Evolutionary conservation across 2,888 invertebrate genomes (phyloP).

Genomic region (Therioaphis trifolii): DNA sequence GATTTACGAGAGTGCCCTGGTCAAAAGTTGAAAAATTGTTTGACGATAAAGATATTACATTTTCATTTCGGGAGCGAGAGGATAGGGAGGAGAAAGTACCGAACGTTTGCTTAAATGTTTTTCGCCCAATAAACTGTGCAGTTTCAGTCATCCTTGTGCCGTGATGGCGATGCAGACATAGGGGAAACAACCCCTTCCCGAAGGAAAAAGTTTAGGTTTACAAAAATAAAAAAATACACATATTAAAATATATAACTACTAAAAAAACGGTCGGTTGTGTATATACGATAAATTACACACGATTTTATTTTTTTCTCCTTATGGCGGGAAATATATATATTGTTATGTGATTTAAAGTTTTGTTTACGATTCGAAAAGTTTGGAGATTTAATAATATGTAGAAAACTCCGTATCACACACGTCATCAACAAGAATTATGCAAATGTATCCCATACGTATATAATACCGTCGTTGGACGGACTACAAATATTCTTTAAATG

Average conservation of each 20-base stretch:
- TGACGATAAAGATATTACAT: not conserved
- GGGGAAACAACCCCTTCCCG: not conserved
- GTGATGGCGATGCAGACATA: not conserved
- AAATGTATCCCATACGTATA: not conserved
- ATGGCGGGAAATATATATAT: constrained; percentile 9
- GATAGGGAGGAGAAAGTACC: not conserved
- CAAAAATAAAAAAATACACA: not conserved
- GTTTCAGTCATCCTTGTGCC: not conserved
- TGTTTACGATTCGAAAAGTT: constrained; percentile 30
- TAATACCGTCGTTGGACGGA: not conserved
- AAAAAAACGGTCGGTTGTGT: not conserved
- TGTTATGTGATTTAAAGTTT: constrained; percentile 33
- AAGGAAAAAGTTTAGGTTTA: not conserved
- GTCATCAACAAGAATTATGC: constrained; percentile 16
- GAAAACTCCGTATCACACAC: not conserved
- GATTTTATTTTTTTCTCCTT: not conserved
- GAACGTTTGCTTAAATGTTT: not conserved
- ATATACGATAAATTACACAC: not conserved
- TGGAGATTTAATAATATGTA: not conserved
- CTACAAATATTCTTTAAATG: not conserved
- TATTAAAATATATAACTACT: not conserved
- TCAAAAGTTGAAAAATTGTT: constrained; percentile 20
- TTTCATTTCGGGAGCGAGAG: not conserved
- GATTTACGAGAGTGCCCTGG: not conserved
- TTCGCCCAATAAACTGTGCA: not conserved